Base-by-base conservation (phyloP, 1,140 invertebrate genomes). In the Atta cephalotes region DNA sequence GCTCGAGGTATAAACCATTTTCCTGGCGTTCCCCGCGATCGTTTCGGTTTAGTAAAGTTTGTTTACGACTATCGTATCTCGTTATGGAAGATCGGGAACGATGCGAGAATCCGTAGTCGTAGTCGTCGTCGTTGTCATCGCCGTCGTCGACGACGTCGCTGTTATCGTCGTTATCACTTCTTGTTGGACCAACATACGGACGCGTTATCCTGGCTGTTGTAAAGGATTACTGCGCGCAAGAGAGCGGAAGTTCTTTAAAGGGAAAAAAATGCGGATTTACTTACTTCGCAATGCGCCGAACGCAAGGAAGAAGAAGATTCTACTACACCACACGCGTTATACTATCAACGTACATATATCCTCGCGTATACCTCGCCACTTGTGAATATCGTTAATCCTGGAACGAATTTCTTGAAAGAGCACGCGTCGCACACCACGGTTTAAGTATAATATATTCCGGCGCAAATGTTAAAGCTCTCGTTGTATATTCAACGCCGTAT, bases 41-140 rank as follows among this genome's bases (percentile, higher is more conserved):
- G 87, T 88, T 82, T 56, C 70, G 74, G 71, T 70, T 88, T 87
- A 88, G 85, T 66, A 81, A 88, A 87, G 85, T 81, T 51, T 88
- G 86, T 82, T 87, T 88, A 87, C 87, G 71, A 88, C 62, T 63
- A 58, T 74, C 71, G 68, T 87, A 81, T 87, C 85, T 88, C 85
- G 77, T 88, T 87, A 88, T 62, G 71, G 78, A 87, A 87, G 79
- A 79, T 74, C 58, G 60, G 39, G 60, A 79, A 86, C 35, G 74
- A 70, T 66, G 65, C 45, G 58, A 63, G 62, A 87, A 77, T 70
- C 49, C 56, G 53, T 74, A 53, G 60, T 63, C 35, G 56, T 63
- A 21, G 25, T 21, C 49, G 16, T 58, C 14, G 53, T 16, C 49
- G 49, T 51, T 12, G 39, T 45, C 39, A 45, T 10, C 39, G 9